phyloP scores from a whole-genome alignment of 2,113 vertebrate genomes.

The Mobula birostris region DNA sequence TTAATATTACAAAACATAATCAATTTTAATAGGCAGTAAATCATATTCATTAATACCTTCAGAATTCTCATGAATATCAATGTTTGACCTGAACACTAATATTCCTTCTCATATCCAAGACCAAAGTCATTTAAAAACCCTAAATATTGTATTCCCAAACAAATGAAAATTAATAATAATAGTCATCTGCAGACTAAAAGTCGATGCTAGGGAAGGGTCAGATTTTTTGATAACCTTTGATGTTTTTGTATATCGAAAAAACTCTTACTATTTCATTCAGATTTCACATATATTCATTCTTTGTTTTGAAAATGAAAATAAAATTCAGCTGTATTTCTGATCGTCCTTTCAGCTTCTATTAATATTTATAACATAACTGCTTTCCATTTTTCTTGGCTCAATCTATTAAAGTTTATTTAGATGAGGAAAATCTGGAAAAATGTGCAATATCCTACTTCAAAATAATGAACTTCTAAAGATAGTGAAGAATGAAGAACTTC shows the following conservation, averaged over 20 bases:
- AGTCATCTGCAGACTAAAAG: neutral
- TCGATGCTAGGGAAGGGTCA: neutral
- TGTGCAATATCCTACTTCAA: neutral
- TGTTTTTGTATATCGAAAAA: neutral
- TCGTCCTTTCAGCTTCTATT: neutral
- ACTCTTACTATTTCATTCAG: neutral
- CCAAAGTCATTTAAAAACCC: too few species aligned
- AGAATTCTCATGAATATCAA: neutral
- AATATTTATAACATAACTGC: neutral
- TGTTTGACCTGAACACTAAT: neutral
- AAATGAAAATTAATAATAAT: neutral
- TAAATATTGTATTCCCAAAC: neutral
- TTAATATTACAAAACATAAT: neutral
- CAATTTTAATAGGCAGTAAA: neutral
- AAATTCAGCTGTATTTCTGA: neutral
- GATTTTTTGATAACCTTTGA: neutral
- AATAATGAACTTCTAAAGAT: neutral
- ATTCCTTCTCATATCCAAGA: neutral
- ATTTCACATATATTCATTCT: neutral
- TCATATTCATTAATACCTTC: neutral
- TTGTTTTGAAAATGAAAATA: neutral
- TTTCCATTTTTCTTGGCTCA: neutral
- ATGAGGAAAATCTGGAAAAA: neutral
- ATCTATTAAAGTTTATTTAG: neutral
- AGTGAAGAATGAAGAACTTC: neutral